phyloP scores from a whole-genome alignment of 2,113 vertebrate genomes.

The Vombatus ursinus region DNA sequence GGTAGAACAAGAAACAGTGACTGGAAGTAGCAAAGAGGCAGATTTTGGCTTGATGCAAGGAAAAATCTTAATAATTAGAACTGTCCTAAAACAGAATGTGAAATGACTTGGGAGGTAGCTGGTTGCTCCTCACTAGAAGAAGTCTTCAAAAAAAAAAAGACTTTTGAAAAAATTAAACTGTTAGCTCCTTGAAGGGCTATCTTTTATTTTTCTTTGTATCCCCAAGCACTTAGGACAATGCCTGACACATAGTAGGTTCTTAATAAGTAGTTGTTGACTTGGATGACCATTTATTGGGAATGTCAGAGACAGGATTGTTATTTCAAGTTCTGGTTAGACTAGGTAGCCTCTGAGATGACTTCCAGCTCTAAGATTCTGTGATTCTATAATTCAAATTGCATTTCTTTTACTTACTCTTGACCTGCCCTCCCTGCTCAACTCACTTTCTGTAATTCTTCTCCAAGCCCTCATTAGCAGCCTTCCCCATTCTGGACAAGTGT shows the following conservation, averaged over 20 bases:
- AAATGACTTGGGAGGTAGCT: too few relatives aligned
- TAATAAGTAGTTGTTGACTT: neutral
- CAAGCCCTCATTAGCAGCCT: neutral
- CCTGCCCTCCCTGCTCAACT: neutral
- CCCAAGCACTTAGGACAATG: neutral
- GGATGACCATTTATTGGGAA: neutral
- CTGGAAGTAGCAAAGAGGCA: too few relatives aligned
- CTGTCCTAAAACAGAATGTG: too few relatives aligned
- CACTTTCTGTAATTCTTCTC: neutral
- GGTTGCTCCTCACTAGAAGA: neutral
- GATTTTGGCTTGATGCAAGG: too few relatives aligned
- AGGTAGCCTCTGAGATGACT: neutral
- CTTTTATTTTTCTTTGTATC: neutral
- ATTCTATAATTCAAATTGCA: neutral
- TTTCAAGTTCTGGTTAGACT: neutral
- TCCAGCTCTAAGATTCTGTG: neutral
- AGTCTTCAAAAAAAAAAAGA: neutral
- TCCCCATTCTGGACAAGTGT: neutral
- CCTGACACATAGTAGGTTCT: neutral
- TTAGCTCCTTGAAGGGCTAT: neutral
- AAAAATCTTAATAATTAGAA: too few relatives aligned
- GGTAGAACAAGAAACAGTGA: too few relatives aligned
- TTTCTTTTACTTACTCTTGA: neutral
- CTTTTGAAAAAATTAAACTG: neutral
- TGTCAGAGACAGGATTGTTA: neutral